Conservation (phyloP, 2,113 vertebrate species). For the Mionectes macconnelli region DNA sequence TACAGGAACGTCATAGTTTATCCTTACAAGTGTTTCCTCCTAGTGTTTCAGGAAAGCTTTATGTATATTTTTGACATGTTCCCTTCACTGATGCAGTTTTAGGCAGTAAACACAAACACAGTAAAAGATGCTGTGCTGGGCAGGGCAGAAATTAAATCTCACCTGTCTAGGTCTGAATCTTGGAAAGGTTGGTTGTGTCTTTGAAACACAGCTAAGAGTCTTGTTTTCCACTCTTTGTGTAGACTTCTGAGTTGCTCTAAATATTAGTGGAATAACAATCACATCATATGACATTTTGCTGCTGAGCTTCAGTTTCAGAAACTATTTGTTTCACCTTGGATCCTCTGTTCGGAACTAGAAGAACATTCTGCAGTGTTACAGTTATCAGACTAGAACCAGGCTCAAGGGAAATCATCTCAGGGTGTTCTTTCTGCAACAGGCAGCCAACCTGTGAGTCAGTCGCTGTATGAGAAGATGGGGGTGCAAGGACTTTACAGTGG, state of each 20-base stretch:
- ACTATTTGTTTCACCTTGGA: not conserved
- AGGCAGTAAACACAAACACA: not conserved
- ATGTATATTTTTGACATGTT: not conserved
- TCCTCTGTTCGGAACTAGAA: not conserved
- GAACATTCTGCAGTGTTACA: not conserved
- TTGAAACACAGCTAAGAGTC: not conserved
- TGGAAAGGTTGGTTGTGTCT: not conserved
- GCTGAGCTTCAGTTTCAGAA: not conserved
- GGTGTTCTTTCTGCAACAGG: not conserved
- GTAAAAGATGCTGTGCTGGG: not conserved
- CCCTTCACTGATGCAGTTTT: not conserved
- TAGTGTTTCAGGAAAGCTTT: not conserved
- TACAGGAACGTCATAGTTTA: not conserved
- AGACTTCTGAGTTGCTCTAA: not conserved
- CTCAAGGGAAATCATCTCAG: not conserved
- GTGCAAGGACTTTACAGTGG: not conserved
- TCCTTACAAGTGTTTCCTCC: not conserved
- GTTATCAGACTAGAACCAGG: not conserved
- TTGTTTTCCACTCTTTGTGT: not conserved
- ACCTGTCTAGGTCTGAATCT: not conserved
- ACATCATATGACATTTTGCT: not conserved
- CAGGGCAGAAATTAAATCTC: not conserved
- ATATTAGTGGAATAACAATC: not conserved
- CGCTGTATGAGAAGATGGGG: no score
- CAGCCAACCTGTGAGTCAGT: not conserved